Evolutionary conservation across 1,140 invertebrate genomes (phyloP), one percentile per base, ranked within the genome.

Genomic region (Drosophila watanabei): DNA sequence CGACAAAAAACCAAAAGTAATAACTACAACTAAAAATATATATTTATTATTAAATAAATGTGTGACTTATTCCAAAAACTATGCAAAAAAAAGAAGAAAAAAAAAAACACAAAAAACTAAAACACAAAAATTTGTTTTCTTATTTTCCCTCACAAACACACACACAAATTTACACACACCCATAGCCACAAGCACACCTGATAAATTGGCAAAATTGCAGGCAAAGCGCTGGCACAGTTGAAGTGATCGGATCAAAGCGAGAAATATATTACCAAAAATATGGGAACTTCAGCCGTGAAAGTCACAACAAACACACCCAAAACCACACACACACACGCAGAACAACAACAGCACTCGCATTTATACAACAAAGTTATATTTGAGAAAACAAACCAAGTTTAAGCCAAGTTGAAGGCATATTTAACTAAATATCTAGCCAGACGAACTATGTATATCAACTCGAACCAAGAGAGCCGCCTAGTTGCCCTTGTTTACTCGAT

Each of bases 21-120:
- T 68, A 59, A 83, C 54, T 63, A 78, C 52, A 78, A 62, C 59
- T 62, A 71, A 60, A 65, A 60, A 83, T 68, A 75, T 84, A 81
- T 85, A 80, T 80, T 84, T 85, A 86, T 81, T 75, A 85, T 85
- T 85, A 77, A 87, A 87, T 87, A 87, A 82, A 87, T 87, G 84
- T 88, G 84, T 87, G 84, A 87, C 80, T 79, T 87, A 87, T 82
- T 87, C 60, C 70, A 81, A 89, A 84, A 88, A 81, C 76, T 70
- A 80, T 85, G 71, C 81, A 70, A 88, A 85, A 59, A 65, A 70
- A 71, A 66, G 48, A 45, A 14, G 20, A 49, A 52, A 64, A 75
- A 65, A 73, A 63, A 73, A 71, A 87, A 79, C 33, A 64, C 73
- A 63, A 71, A 80, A 81, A 89, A 83, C 60, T 54, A 66, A 80